Percentiles rank a stretch among this genome's conserved stretches.
Conservation (phyloP, 2,888 invertebrate genomes). For the Diploptera punctata region DNA sequence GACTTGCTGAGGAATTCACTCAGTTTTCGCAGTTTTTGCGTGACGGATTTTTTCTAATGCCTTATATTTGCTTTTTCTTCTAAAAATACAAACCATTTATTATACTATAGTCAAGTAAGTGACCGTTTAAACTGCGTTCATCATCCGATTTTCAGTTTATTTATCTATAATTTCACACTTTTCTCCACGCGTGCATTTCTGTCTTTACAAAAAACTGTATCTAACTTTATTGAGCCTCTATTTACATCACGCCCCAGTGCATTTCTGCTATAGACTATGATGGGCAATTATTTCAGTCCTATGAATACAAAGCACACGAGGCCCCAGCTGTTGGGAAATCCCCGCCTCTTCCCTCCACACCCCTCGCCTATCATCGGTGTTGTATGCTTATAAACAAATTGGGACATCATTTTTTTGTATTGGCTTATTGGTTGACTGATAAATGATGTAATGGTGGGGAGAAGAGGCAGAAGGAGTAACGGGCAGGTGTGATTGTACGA, state of each 20-base stretch:
- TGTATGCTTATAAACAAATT: constrained; percentile 34
- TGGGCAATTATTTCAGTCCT: not conserved
- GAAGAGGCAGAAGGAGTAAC: too few species aligned
- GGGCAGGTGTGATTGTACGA: constrained; percentile 33
- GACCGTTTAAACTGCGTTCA: too few species aligned
- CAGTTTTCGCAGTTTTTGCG: too few species aligned
- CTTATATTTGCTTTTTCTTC: too few species aligned
- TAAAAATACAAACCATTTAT: too few species aligned
- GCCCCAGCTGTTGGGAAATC: not conserved
- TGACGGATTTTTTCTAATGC: too few species aligned
- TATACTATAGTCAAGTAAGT: too few species aligned
- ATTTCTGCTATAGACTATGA: not conserved
- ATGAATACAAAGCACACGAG: not conserved
- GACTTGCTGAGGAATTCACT: too few species aligned
- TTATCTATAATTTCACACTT: not conserved
- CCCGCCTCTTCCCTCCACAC: not conserved
- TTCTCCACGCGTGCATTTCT: not conserved
- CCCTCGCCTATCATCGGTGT: constrained; percentile 9
- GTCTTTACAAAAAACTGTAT: not conserved
- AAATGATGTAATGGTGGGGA: not conserved
- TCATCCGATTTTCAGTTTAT: too few species aligned
- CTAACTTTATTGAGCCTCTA: not conserved
- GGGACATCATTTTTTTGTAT: constrained; percentile 33
- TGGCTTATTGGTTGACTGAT: constrained; percentile 14
- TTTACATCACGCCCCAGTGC: not conserved